Base-by-base conservation (phyloP, 2,797 vertebrate genomes). In the Leucoraja ocellata region DNA sequence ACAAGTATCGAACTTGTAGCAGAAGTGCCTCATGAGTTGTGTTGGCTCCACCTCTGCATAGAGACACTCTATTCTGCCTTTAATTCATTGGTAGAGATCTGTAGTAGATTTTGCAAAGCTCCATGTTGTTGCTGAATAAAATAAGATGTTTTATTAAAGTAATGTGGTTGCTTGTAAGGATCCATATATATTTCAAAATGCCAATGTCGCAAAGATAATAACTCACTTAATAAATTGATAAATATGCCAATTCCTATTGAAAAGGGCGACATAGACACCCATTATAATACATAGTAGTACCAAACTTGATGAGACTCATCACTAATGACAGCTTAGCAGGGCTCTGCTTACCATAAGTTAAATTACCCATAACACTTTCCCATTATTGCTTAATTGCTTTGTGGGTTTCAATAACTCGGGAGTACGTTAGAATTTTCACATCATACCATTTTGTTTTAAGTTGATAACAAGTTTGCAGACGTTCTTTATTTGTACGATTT, bases 301-400 rank as follows among this genome's bases (percentile, higher is more conserved):
- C 94, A 94, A 96, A 94, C 94, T 94, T 95, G 95, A 90, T 91
- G 93, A 94, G 95, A 93, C 93, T 96, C 94, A 95, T 96, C 95
- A 95, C 94, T 93, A 93, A 94, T 95, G 95, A 95, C 95, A 96
- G 94, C 13, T 73, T 96, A 95, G 96, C 94, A 94, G 94, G 93
- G 94, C 95, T 95, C 95, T 94, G 96, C 96, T 96, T 96, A 96
- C 93, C 94, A 96, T 95, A 95, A 95, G 95, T 95, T 96, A 96
- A 96, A 96, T 96, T 96, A 96, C 93, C 95, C 95, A 95, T 96
- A 95, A 95, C 95, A 95, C 96, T 95, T 95, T 95, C 96, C 95
- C 94, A 94, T 95, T 95, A 96, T 95, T 96, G 94, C 93, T 79
- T 96, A 97, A 97, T 96, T 97, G 95, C 94, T 95, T 95, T 95